phyloP scores from a whole-genome alignment of 2,113 vertebrate genomes.

The Halcyon malimbica region DNA sequence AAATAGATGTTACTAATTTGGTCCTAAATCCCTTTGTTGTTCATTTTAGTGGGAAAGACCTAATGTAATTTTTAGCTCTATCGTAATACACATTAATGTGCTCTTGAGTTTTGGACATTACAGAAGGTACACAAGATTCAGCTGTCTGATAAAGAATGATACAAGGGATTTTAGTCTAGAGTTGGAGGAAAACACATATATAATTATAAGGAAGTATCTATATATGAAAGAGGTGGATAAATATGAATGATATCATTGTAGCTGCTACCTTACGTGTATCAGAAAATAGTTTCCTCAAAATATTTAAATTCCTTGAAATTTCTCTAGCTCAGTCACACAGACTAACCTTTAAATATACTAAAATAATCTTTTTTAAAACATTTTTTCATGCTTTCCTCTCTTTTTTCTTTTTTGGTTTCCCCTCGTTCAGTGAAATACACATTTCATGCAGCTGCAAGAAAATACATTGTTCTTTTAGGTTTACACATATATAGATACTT shows the following conservation, averaged over 20 bases:
- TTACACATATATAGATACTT: not conserved
- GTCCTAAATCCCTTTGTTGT: not conserved
- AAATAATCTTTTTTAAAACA: not conserved
- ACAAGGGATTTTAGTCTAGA: not conserved
- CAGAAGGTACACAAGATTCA: not conserved
- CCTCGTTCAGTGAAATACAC: not conserved
- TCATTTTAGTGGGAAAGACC: not conserved
- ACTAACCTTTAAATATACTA: not conserved
- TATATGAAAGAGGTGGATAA: not conserved
- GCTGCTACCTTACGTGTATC: not conserved
- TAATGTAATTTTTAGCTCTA: not conserved
- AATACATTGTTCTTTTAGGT: not conserved
- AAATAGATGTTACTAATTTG: not conserved
- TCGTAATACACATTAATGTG: not conserved
- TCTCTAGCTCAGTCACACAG: not conserved
- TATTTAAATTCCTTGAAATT: not conserved
- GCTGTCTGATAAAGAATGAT: not conserved
- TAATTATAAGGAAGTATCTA: not conserved
- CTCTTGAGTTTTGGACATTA: not conserved
- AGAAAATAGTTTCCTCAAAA: not conserved
- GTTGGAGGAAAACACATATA: not conserved
- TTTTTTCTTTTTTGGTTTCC: not conserved
- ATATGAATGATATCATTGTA: not conserved
- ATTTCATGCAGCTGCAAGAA: not conserved
- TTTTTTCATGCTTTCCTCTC: not conserved